Percentiles rank a stretch among this genome's conserved stretches.
These are phyloP conservation scores for Caenorhabditis uteleia DNA, from an alignment of 2,888 invertebrate genomes.

Conservation along the genomic window DNA sequence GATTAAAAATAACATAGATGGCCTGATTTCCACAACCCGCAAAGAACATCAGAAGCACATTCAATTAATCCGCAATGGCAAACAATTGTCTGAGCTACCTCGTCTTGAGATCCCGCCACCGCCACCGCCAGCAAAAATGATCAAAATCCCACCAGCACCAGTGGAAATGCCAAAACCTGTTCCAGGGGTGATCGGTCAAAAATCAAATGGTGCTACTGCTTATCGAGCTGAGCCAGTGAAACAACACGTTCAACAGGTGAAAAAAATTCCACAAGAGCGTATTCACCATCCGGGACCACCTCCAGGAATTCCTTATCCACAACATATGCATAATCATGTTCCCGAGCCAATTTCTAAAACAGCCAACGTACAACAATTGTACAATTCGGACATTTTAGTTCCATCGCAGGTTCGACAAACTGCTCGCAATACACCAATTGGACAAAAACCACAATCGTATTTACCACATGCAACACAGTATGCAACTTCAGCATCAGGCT, in stretches of 20 bases:
- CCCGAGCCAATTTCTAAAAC: too few relatives aligned
- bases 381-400: too few relatives aligned
- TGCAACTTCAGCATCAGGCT: too few relatives aligned
- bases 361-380: too few relatives aligned
- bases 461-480: background rate
- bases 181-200: slow-evolving; percentile 32
- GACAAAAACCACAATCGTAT: too few relatives aligned
- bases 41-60: slow-evolving; percentile 53
- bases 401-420: too few relatives aligned
- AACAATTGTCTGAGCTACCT: slow-evolving; percentile 54
- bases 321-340: background rate
- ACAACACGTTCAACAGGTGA: too few relatives aligned
- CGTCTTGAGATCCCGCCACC: slow-evolving; percentile 58
- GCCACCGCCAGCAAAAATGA: slow-evolving; percentile 48
- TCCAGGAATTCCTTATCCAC: background rate
- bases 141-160: slow-evolving; percentile 27
- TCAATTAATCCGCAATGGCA: slow-evolving; percentile 54
- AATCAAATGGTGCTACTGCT: slow-evolving; percentile 8
- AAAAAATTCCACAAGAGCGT: too few relatives aligned
- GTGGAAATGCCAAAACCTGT: slow-evolving; percentile 28
- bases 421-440: too few relatives aligned
- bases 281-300: too few relatives aligned
- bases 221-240: too few relatives aligned
- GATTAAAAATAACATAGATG: slow-evolving; percentile 17
- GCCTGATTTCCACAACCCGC: slow-evolving; percentile 44